Base-by-base conservation (phyloP, 2,888 invertebrate genomes). In the Rapana venosa region DNA sequence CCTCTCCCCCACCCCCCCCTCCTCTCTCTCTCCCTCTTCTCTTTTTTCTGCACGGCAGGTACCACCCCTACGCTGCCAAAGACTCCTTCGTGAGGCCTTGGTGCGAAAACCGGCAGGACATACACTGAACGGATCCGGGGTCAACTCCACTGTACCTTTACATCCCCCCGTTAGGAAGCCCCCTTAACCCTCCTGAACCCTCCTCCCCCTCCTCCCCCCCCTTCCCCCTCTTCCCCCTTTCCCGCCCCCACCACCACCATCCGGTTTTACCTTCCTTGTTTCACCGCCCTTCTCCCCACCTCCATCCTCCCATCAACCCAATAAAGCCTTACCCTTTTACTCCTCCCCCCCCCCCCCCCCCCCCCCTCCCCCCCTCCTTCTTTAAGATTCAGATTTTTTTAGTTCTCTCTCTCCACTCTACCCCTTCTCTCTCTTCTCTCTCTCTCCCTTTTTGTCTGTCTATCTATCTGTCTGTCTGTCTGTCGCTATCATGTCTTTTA, bases 111-210 rank as follows among this genome's bases (percentile, higher is more conserved):
- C 89, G 74, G 26, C 92, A 93, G 15, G 70, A 87, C 87, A 84
- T 94, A 90, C 88, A 95, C 91, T 95, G 95, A 93, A 93, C 91
- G 94, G 93, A 95, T 95, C 30, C 94, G 95, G 95, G 87, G 92
- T 95, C 47, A 93, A 94, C 47, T 92, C 95, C 4, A 93, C 89
- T 95, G 95, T 90, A 93, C 93, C 91, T 95, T 92, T 95, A 94
- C 22, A 91, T 93, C 15, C 91, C 92, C 86, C 86, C 22, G 86
- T 22, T 86, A n/a, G 26, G 1, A 5, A 36, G 56, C 13, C 35
- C 17, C n/a, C 6, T 26, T 56, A 36, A 26, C 84, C 36, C 81
- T 4, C 8, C 77, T 13, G 13, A n/a, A 13, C 81, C 35, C 0
- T 36, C 83, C 11, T 26, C 36, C 36, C 17, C 83, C 26, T 8